These are phyloP conservation scores for Uloborus diversus DNA, from an alignment of 1,140 invertebrate species.

Conservation along the genomic window DNA sequence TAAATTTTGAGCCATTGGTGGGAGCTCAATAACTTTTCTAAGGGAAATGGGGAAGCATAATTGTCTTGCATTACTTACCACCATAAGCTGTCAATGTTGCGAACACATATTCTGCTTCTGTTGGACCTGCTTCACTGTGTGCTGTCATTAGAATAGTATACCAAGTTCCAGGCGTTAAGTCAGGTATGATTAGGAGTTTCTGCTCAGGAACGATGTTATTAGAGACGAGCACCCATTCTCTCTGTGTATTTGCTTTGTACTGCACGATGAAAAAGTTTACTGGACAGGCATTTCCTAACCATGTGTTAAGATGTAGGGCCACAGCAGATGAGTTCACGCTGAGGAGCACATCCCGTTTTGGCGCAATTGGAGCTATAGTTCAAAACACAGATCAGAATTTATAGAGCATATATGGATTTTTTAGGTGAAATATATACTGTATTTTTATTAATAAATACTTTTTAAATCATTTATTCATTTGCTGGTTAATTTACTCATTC, in stretches of 20 bases:
- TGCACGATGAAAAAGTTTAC: constrained; percentile 96
- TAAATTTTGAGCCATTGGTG: too few species aligned
- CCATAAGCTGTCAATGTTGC: constrained; percentile 71
- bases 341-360: constrained; percentile 67
- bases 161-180: constrained; percentile 82
- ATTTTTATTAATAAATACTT: too few species aligned
- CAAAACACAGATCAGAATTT: too few species aligned
- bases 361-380: constrained; percentile 58
- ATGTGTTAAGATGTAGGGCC: constrained; percentile 87
- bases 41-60: too few species aligned
- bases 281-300: constrained; percentile 94
- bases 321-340: constrained; percentile 91
- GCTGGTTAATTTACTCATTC: too few species aligned
- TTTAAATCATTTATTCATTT: too few species aligned
- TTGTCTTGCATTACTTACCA: constrained; percentile 65
- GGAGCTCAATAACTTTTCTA: too few species aligned
- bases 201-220: constrained; percentile 87
- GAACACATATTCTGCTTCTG: constrained; percentile 84
- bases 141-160: constrained; percentile 88
- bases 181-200: constrained; percentile 65
- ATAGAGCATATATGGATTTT: too few species aligned
- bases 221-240: constrained; percentile 91
- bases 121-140: constrained; percentile 91
- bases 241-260: constrained; percentile 76
- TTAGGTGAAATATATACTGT: too few species aligned